phyloP scores from a whole-genome alignment of 2,113 vertebrate species.

The Microcebus jonahi region DNA sequence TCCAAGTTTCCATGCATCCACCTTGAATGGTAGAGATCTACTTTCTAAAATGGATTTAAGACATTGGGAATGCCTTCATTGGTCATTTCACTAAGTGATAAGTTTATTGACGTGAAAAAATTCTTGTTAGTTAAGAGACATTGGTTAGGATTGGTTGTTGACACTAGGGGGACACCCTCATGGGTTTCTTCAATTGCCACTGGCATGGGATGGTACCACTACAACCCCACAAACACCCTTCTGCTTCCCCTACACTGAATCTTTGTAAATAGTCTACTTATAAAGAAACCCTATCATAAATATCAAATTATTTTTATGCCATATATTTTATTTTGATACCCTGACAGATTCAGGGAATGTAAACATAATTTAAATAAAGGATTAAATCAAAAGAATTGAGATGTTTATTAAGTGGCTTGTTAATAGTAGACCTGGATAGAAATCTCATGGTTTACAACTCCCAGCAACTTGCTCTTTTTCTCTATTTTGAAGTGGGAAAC shows the following conservation, averaged over 20 bases:
- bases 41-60: background rate
- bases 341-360: background rate
- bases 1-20: background rate
- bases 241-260: background rate
- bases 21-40: background rate
- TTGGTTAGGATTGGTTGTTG: background rate
- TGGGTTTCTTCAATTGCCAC: background rate
- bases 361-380: background rate
- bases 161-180: background rate
- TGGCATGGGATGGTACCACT: fast-evolving
- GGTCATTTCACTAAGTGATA: background rate
- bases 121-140: background rate
- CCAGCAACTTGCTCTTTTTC: background rate
- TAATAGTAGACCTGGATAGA: background rate
- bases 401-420: background rate
- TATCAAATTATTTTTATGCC: background rate
- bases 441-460: background rate
- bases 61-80: background rate
- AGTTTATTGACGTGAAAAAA: background rate
- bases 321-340: background rate
- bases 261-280: background rate
- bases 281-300: background rate
- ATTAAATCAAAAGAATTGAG: background rate
- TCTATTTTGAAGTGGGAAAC: background rate
- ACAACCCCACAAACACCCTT: background rate